Conservation (phyloP, 2,113 vertebrate species). For the Euleptes europaea region DNA sequence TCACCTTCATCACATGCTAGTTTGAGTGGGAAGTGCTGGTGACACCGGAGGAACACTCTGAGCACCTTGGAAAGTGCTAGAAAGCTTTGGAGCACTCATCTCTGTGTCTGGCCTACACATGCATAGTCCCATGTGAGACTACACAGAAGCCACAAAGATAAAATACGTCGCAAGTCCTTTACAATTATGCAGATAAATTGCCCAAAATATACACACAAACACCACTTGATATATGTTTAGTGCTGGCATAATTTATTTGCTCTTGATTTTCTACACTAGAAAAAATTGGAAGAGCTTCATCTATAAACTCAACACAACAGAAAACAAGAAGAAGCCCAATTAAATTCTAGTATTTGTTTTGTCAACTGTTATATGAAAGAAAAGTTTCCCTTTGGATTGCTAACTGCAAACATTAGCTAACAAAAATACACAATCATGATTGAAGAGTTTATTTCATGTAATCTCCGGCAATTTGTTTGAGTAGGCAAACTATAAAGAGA, state of each 20-base stretch:
- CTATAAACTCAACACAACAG: background rate
- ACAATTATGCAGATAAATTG: too few species aligned
- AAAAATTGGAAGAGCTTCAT: background rate
- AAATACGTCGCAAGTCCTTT: too few species aligned
- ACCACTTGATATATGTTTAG: background rate
- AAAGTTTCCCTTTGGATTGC: background rate
- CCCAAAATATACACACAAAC: background rate
- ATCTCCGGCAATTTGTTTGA: conserved; percentile 3
- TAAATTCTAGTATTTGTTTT: background rate
- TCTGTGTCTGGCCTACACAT: too few species aligned
- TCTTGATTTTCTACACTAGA: background rate
- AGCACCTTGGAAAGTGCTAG: too few species aligned
- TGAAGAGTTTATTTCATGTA: conserved; percentile 1
- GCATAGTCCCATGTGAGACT: too few species aligned
- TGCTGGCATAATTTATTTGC: too few species aligned
- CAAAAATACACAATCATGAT: background rate
- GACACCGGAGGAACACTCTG: too few species aligned
- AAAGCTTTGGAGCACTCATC: too few species aligned
- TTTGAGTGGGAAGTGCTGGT: too few species aligned
- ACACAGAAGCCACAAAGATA: too few species aligned
- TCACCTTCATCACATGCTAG: too few species aligned
- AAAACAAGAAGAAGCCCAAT: background rate
- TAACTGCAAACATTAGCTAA: background rate
- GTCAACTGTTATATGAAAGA: background rate
- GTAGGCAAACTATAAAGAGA: background rate